Conservation (phyloP, 2,797 vertebrate species). For the Poeciliopsis presidionis region DNA sequence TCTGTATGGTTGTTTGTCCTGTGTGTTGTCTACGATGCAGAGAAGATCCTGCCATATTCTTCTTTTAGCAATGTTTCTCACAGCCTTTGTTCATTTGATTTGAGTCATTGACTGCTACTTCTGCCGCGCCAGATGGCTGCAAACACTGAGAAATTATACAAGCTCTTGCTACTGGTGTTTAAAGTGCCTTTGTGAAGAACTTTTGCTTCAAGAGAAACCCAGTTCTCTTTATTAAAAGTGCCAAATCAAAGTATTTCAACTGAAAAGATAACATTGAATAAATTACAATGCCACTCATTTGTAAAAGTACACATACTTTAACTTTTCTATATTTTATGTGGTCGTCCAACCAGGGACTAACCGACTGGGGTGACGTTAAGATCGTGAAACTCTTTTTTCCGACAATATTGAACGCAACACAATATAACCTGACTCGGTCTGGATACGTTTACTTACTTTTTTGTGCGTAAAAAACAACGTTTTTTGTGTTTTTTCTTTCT, state of each 20-base stretch:
- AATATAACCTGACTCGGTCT: no score
- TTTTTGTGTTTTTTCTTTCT: no score
- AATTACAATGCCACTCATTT: not conserved
- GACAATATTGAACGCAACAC: no score
- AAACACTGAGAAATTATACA: not conserved
- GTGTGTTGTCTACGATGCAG: not conserved
- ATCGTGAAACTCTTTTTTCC: no score
- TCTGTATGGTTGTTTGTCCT: not conserved
- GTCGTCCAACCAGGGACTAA: not conserved
- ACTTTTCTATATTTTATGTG: not conserved
- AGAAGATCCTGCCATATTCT: not conserved
- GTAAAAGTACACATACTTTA: not conserved
- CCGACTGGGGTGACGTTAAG: no score
- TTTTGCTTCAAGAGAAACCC: not conserved
- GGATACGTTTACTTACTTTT: no score
- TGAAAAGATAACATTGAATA: not conserved
- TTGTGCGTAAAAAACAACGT: no score
- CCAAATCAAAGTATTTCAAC: not conserved
- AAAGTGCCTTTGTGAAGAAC: not conserved
- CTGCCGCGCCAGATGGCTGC: not conserved
- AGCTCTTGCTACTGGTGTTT: not conserved
- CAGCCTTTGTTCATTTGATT: conserved; percentile 4
- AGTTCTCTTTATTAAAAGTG: not conserved
- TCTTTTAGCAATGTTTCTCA: not conserved
- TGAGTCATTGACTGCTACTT: conserved; percentile 2